phyloP scores from a whole-genome alignment of 2,113 vertebrate species.

The Percopsis transmontana region DNA sequence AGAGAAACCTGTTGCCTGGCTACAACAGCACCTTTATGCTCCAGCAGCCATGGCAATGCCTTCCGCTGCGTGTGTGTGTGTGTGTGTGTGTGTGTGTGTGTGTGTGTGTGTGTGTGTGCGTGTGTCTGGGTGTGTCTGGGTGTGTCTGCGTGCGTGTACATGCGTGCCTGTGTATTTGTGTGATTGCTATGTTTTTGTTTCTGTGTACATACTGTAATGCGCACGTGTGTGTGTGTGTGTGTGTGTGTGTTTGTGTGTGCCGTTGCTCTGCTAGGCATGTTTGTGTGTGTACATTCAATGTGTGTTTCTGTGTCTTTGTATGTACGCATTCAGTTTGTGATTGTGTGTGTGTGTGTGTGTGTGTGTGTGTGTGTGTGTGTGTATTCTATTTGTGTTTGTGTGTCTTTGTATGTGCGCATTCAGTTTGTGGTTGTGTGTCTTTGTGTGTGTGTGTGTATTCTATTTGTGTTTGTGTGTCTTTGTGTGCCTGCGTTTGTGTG shows the following conservation, averaged over 20 bases:
- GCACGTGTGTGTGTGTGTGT: neutral
- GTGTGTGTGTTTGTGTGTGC: neutral
- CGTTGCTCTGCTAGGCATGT: slow-evolving; percentile 5
- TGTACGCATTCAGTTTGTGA: neutral
- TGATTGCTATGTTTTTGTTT: neutral
- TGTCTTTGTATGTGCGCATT: neutral
- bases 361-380: neutral
- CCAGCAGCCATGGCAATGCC: slow-evolving; percentile 72
- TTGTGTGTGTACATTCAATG: slow-evolving; percentile 22
- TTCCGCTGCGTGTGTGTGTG: slow-evolving; percentile 39
- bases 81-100: slow-evolving; percentile 17
- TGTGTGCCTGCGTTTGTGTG: slow-evolving; percentile 7
- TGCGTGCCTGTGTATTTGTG: neutral
- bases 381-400: neutral
- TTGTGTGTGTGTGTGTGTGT: slow-evolving; percentile 3
- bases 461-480: slow-evolving; percentile 17
- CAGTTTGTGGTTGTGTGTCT: slow-evolving; percentile 14
- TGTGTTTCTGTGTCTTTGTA: slow-evolving; percentile 12
- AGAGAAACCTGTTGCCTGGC: slow-evolving; percentile 80
- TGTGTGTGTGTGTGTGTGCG: neutral
- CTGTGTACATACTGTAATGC: neutral
- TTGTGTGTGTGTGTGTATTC: slow-evolving; percentile 3
- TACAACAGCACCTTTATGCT: slow-evolving; percentile 76
- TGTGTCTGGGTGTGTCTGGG: slow-evolving; percentile 3
- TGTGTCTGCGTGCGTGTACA: neutral